Base-by-base conservation (phyloP, 2,888 invertebrate species). In the Lordiphosa fenestrarum region DNA sequence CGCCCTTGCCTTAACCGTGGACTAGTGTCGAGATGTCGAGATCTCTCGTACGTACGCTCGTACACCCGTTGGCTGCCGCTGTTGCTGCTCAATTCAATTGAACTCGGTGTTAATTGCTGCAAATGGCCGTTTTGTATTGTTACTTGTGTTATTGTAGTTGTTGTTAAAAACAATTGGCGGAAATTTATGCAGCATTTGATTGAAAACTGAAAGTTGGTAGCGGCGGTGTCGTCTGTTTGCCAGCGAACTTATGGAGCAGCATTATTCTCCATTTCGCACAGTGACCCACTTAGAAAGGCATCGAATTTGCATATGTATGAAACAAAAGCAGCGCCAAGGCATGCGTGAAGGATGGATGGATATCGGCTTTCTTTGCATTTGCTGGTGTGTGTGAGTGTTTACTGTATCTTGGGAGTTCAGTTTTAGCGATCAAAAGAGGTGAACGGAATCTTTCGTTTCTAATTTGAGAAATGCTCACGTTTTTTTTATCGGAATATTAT, bases 51-150 rank as follows among this genome's bases (percentile, higher is more conserved):
- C 15, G 15, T 15, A 6, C 30, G 0, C 0, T 19, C 15, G 15
- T 19, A 4, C 9, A 13, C 33, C 13, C 19, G 47, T 2, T 36
- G 6, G 19, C 41, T 42, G 41, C 42, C 35, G 37, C 10, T 48
- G 4, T 13, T 48, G 36, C n/a, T 15, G 44, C 49, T 67, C 65
- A 62, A 72, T 76, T 73, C 72, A 81, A 76, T 76, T 76, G 81
- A 76, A 72, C 81, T 49, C 73, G 23, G 59, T 76, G 76, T 76
- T 77, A 81, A 76, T 71, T 80, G 77, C 59, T 71, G 50, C 53
- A 61, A 72, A 74, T 78, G 70, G 58, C 41, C 38, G 49, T 46
- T 38, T 52, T 38, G 39, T 36, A n/a, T 38, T 21, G 19, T 12
- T 44, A n/a, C 15, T 23, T 21, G 12, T 42, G 15, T 37, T 46